phyloP scores from a whole-genome alignment of 2,888 invertebrate species.

The Diploptera punctata region DNA sequence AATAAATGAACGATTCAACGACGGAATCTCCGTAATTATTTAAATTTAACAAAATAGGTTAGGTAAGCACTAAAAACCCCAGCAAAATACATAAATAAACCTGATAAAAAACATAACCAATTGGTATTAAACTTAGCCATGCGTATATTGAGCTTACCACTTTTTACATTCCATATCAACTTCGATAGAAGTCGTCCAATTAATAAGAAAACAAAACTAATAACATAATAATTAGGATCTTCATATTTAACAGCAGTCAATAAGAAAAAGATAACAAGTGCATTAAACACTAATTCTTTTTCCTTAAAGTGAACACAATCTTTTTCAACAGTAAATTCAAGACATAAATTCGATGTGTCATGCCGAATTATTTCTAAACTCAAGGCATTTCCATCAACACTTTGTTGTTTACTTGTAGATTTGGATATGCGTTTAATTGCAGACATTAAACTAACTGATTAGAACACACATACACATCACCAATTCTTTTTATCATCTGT shows the following conservation, averaged over 20 bases:
- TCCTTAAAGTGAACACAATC: neutral
- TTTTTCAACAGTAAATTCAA: constrained; percentile 17
- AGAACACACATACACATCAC: too few species aligned
- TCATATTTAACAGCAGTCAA: neutral
- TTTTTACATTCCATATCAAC: constrained; percentile 24
- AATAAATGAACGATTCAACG: too few species aligned
- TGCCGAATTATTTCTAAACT: neutral
- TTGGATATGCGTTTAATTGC: neutral
- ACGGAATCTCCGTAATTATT: too few species aligned
- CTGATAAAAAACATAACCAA: too few species aligned
- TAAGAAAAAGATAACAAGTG: neutral
- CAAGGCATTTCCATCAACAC: constrained; percentile 11
- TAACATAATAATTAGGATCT: neutral
- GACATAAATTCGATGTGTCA: constrained; percentile 21
- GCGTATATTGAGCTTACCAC: too few species aligned
- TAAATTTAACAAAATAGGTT: too few species aligned
- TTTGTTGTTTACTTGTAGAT: neutral
- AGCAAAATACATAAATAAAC: too few species aligned
- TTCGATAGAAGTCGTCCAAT: neutral
- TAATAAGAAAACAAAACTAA: neutral
- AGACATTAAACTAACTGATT: too few species aligned
- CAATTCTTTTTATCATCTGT: too few species aligned
- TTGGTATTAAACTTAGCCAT: too few species aligned
- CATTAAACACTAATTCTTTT: neutral
- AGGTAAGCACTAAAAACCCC: too few species aligned